A percentile compares a stretch with the other conserved stretches of the same genome.
Conservation (phyloP, 2,888 invertebrate species). For the Ferrisia virgata region DNA sequence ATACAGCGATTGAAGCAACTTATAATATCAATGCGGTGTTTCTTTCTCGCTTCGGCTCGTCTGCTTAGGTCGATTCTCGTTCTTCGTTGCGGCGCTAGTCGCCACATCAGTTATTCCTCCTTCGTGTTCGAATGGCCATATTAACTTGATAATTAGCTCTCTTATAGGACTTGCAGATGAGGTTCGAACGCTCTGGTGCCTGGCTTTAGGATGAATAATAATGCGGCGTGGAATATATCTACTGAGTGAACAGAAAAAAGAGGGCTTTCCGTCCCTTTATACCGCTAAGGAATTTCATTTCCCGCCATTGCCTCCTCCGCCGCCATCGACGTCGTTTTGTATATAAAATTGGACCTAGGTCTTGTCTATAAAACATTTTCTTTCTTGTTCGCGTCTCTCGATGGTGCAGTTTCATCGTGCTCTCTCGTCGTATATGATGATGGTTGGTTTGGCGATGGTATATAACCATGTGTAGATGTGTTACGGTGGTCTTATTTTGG, state of each 20-base stretch:
- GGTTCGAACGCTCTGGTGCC: slow-evolving; percentile 29
- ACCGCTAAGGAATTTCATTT: slow-evolving; percentile 35
- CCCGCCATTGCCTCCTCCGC: not conserved
- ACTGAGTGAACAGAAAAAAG: not conserved
- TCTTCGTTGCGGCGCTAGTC: slow-evolving; percentile 51
- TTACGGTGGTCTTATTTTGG: not conserved
- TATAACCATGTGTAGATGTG: not conserved
- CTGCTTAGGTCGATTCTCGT: slow-evolving; percentile 50
- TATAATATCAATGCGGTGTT: slow-evolving; percentile 64
- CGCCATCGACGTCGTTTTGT: not conserved
- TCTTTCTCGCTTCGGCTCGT: slow-evolving; percentile 48
- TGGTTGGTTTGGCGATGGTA: not conserved
- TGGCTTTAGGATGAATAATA: slow-evolving; percentile 45
- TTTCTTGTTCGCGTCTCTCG: slow-evolving; percentile 42
- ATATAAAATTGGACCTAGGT: slow-evolving; percentile 44
- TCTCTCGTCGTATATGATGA: not conserved
- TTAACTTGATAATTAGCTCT: slow-evolving; percentile 86
- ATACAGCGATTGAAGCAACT: slow-evolving; percentile 70
- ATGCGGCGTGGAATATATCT: slow-evolving; percentile 39
- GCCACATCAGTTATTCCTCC: slow-evolving; percentile 50
- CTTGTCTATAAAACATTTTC: slow-evolving; percentile 44
- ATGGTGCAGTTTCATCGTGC: slow-evolving; percentile 3
- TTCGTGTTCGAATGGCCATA: slow-evolving; percentile 60
- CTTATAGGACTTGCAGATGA: slow-evolving; percentile 47
- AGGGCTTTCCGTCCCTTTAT: slow-evolving; percentile 39